Base-by-base conservation (phyloP, 2,797 vertebrate species). In the Neostethus bicornis region DNA sequence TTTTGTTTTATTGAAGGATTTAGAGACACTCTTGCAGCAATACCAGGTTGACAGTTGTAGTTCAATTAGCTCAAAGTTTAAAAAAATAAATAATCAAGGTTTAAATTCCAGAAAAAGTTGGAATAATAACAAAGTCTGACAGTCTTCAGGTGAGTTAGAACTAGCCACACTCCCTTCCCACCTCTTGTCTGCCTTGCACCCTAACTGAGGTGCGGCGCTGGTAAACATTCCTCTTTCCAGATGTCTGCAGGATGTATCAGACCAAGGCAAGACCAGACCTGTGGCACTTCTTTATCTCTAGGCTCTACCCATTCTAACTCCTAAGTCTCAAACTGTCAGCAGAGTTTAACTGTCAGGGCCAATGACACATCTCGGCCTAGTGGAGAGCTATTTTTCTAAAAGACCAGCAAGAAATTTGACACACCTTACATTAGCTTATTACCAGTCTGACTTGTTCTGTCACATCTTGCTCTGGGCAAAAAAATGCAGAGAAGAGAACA, bases 201-300 rank as follows among this genome's bases (percentile, higher is more conserved):
- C 73, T 77, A 54, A 82, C 67, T 63, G 70, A 83, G 83, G 85
- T 64, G 78, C 20, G 60, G 84, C 73, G 14, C 85, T 81, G 72
- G 83, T 90, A 91, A 92, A 91, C 87, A 91, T 83, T 87, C 86
- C 62, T 25, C 52, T 77, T 90, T 91, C 89, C 93, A 95, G 92
- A 93, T 94, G 93, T 92, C 91, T 92, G 79, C 80, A 84, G 77
- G 81, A 73, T 58, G 85, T 87, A 90, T 83, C 90, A 84, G 84
- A 67, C 80, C 73, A 58, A 80, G 89, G 86, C 95, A 95, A 93
- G 95, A 94, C 92, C 63, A 85, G 92, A 93, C 95, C 91, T 95
- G 94, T 63, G 83, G 79, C 77, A 71, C 61, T 70, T 61, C 59
- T 73, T 85, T 78, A 73, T 84, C 79, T 67, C 43, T 53, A 1